Evolutionary conservation across 2,113 vertebrate species (phyloP), one percentile per base, ranked within the genome.

Genomic region (Neolamprologus sp.): DNA sequence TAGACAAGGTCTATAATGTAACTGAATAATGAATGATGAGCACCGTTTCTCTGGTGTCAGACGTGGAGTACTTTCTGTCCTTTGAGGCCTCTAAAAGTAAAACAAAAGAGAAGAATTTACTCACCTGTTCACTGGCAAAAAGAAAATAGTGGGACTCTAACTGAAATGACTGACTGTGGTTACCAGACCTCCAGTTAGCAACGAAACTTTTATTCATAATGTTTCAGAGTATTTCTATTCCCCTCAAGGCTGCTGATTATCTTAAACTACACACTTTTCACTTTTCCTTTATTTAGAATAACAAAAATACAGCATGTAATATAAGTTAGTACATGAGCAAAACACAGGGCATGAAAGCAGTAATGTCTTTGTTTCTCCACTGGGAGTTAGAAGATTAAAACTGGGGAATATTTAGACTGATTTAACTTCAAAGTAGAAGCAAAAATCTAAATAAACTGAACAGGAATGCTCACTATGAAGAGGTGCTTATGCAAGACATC

Each of bases 401-500:
- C 33, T 68, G 60, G 63, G 33, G 19, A 40, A 68, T 40, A 68
- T 68, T 68, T 21, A 68, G 19, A 68, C 63, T 40, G 19, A 40
- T 68, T 21, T 40, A 40, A 68, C 63, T 9, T 68, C 40, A 40
- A 68, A 68, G 35, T 23, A 40, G 63, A 23, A 68, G 35, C 19
- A 40, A 68, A 68, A 68, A 14, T 40, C 13, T 68, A 9, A 83
- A n/a, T 17, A 3, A 28, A 82, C 81, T 2, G 11, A 63, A 57
- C 3, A 28, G 63, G 83, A 51, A 83, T 88, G 79, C n/a, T 68
- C 63, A 40, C 63, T 40, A 68, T 40, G n/a, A 40, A 5, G 33
- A 68, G 11, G 35, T 23, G 63, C n/a, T 40, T 68, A 40, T 68
- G 13, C 45, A 87, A 95, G 93, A 92, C 84, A 89, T 83, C 71